Percentiles rank a stretch among this genome's conserved stretches.
Conservation (phyloP, 2,888 invertebrate species). For the Bursaphelenchus okinawaensis region DNA sequence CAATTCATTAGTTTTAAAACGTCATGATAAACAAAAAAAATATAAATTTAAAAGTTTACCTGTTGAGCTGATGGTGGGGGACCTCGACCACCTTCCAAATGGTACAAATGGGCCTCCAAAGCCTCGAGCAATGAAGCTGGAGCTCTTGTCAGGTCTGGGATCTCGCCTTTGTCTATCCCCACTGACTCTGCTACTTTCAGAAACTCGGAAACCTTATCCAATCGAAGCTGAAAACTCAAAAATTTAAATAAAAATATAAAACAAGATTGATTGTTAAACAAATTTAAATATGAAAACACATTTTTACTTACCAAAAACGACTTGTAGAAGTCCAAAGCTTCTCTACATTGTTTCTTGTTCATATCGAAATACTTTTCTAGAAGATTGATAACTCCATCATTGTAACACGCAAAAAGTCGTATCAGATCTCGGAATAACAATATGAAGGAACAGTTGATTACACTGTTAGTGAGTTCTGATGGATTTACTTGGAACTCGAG, state of each 20-base stretch:
- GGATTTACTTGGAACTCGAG: conserved; percentile 86
- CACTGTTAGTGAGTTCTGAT: conserved; percentile 93
- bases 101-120: conserved; percentile 85
- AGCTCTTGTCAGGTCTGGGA: conserved; percentile 94
- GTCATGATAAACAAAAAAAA: neutral
- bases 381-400: conserved; percentile 96
- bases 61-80: conserved; percentile 38
- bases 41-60: conserved; percentile 7
- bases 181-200: conserved; percentile 78
- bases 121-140: conserved; percentile 94
- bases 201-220: conserved; percentile 97
- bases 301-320: conserved; percentile 72
- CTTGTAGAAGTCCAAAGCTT: conserved; percentile 95
- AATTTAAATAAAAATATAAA: conserved; percentile 5
- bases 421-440: conserved; percentile 97
- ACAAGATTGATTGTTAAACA: neutral
- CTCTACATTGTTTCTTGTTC: conserved; percentile 97
- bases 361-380: conserved; percentile 98
- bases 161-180: conserved; percentile 95
- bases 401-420: conserved; percentile 96
- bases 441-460: conserved; percentile 98
- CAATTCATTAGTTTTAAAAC: conserved; percentile 1
- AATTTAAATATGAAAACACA: neutral
- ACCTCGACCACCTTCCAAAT: conserved; percentile 71
- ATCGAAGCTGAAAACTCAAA: conserved; percentile 65